These are phyloP conservation scores for Ennomos quercinarius DNA, from an alignment of 2,888 invertebrate genomes.

Conservation along the genomic window DNA sequence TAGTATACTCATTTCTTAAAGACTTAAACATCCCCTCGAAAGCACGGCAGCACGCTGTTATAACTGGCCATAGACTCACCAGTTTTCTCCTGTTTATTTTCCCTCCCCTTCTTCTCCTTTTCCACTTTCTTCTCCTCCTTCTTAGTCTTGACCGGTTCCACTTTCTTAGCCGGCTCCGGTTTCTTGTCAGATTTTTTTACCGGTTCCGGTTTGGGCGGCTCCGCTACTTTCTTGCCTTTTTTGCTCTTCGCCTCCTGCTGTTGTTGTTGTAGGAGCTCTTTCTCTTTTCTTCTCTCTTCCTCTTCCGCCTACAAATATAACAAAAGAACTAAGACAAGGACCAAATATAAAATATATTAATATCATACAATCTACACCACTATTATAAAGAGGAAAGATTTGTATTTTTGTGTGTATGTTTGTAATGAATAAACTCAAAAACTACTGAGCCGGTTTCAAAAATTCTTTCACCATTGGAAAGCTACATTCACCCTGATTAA, in stretches of 20 bases:
- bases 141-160: conserved; percentile 58
- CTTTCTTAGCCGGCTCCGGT: conserved; percentile 49
- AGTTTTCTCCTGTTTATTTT: conserved; percentile 66
- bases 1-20: too few species aligned
- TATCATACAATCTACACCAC: too few species aligned
- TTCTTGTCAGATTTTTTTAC: conserved; percentile 54
- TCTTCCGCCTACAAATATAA: conserved; percentile 59
- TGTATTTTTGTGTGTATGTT: too few species aligned
- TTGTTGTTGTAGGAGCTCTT: conserved; percentile 33
- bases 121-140: conserved; percentile 53
- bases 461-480: too few species aligned
- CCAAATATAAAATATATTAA: too few species aligned
- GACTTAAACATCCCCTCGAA: too few species aligned
- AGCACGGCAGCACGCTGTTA: too few species aligned
- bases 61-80: conserved; percentile 46
- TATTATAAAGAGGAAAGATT: too few species aligned
- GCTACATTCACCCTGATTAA: too few species aligned
- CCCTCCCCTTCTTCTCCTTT: conserved; percentile 57
- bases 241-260: conserved; percentile 52
- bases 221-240: conserved; percentile 53
- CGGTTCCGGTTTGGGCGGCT: conserved; percentile 46
- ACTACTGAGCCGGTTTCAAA: too few species aligned
- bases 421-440: too few species aligned
- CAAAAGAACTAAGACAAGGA: too few species aligned
- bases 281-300: conserved; percentile 56